phyloP scores from a whole-genome alignment of 2,888 invertebrate species.

The Campoplex nolae region DNA sequence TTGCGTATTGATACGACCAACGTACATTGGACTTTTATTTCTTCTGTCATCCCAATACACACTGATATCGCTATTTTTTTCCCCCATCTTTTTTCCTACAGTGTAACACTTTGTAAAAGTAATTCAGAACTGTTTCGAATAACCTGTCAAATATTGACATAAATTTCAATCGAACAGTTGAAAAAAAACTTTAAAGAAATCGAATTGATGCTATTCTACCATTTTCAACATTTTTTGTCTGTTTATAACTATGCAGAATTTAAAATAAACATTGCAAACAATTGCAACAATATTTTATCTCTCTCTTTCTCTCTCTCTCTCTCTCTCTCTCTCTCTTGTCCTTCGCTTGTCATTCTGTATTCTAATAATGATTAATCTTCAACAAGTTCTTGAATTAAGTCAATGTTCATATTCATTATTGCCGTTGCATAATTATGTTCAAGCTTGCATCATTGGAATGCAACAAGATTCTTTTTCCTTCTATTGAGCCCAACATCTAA shows the following conservation, averaged over 20 bases:
- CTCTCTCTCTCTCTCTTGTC: neutral
- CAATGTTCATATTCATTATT: neutral
- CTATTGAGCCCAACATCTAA: neutral
- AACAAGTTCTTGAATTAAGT: neutral
- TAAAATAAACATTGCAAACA: neutral
- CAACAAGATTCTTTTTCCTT: too few species aligned
- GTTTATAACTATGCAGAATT: neutral
- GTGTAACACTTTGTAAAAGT: neutral
- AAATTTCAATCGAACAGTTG: neutral
- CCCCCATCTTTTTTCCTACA: neutral
- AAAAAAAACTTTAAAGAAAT: neutral
- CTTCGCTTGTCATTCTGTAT: neutral
- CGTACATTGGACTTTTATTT: conserved; percentile 54
- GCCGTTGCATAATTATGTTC: neutral
- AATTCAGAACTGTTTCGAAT: neutral
- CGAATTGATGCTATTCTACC: neutral
- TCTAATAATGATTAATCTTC: neutral
- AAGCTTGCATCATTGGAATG: neutral
- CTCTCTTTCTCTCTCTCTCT: too few species aligned
- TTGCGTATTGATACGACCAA: conserved; percentile 43
- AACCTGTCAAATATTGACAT: neutral
- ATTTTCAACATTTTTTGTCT: neutral
- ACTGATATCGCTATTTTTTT: conserved; percentile 1
- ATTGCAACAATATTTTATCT: neutral
- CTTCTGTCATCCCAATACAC: neutral